Percentiles rank a stretch among this genome's conserved stretches.
These are phyloP conservation scores for Chaitophorus viminalis DNA, from an alignment of 2,888 invertebrate genomes.

Conservation along the genomic window DNA sequence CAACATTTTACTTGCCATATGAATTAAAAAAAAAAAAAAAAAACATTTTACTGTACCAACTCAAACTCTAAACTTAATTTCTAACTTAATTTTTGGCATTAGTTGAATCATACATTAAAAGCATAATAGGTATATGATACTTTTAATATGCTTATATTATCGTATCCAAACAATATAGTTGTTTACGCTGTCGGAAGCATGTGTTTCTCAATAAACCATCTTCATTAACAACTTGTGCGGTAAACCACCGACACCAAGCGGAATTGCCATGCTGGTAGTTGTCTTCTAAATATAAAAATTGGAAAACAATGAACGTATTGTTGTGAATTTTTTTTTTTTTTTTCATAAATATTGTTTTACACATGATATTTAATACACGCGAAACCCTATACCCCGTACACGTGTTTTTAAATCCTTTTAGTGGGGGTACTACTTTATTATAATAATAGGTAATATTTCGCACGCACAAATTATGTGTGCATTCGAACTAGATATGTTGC, in stretches of 20 bases:
- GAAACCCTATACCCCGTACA: constrained; percentile 40
- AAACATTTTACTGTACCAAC: too few species aligned
- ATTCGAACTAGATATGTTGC: neutral
- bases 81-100: too few species aligned
- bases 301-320: constrained; percentile 41
- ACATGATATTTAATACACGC: constrained; percentile 40
- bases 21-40: too few species aligned
- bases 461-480: constrained; percentile 24
- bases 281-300: neutral
- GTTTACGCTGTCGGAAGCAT: constrained; percentile 28
- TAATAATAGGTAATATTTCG: constrained; percentile 11
- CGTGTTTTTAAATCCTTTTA: constrained; percentile 42
- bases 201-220: constrained; percentile 27
- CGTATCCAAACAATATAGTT: too few species aligned
- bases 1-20: too few species aligned
- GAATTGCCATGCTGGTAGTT: constrained; percentile 46
- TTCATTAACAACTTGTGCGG: constrained; percentile 48
- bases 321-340: constrained; percentile 8
- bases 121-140: too few species aligned
- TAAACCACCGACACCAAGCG: constrained; percentile 5
- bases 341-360: constrained; percentile 43
- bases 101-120: too few species aligned
- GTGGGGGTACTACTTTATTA: constrained; percentile 16
- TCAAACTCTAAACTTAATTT: too few species aligned
- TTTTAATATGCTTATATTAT: too few species aligned